A percentile compares a stretch with the other conserved stretches of the same genome.
phyloP scores from a whole-genome alignment of 2,113 vertebrate genomes.

The Egretta garzetta region DNA sequence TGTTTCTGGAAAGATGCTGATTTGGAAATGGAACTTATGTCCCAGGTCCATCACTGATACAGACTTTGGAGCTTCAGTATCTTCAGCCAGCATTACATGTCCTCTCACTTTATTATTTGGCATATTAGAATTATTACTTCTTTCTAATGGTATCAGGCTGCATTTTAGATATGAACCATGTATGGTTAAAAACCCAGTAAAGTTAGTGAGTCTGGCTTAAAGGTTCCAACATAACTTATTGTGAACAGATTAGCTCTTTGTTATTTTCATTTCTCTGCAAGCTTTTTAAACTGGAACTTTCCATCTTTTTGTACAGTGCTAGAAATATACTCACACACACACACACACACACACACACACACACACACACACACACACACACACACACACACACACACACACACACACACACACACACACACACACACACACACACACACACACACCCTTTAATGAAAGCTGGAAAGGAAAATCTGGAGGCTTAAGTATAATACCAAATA shows the following conservation, averaged over 20 bases:
- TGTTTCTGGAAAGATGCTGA: background rate
- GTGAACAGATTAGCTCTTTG: background rate
- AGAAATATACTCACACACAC: background rate
- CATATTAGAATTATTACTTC: background rate
- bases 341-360: too few relatives aligned
- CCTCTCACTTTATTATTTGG: background rate
- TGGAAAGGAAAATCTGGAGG: background rate
- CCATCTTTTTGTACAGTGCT: background rate
- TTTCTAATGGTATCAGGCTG: background rate
- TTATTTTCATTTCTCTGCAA: background rate
- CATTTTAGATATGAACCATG: background rate
- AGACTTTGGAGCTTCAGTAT: background rate
- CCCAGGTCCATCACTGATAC: fast-evolving
- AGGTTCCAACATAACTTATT: background rate
- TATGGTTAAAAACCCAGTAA: background rate
- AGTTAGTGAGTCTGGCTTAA: background rate
- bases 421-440: too few relatives aligned
- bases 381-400: too few relatives aligned
- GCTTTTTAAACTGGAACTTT: background rate
- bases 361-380: too few relatives aligned
- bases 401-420: too few relatives aligned
- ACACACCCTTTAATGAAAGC: background rate
- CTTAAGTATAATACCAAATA: background rate
- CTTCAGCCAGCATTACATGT: background rate
- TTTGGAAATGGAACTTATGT: background rate